Conservation (phyloP, 2,797 vertebrate genomes). For the Myioborus miniatus region DNA sequence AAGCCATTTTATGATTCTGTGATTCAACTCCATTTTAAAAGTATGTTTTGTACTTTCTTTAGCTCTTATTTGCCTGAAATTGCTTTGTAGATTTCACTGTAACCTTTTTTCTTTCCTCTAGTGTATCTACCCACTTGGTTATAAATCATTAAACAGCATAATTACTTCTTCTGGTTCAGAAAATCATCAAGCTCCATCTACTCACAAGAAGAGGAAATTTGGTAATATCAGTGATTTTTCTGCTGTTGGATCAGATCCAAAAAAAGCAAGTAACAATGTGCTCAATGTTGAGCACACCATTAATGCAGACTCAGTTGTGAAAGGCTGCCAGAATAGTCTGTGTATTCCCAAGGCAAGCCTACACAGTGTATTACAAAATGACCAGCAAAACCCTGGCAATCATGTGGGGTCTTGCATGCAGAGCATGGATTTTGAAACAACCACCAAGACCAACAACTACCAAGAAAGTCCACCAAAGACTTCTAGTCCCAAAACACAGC, state of each 20-base stretch:
- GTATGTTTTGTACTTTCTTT: neutral
- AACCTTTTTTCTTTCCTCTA: slow-evolving; percentile 64
- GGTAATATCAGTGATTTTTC: slow-evolving; percentile 12
- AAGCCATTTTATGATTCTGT: neutral
- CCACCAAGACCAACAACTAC: neutral
- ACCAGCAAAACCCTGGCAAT: neutral
- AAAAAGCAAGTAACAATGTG: slow-evolving; percentile 43
- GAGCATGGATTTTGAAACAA: slow-evolving; percentile 25
- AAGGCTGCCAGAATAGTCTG: neutral
- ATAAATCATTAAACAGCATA: slow-evolving; percentile 83
- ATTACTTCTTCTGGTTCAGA: slow-evolving; percentile 75
- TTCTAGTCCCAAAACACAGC: neutral
- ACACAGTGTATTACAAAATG: neutral
- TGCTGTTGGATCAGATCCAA: slow-evolving; percentile 40
- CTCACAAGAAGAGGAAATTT: slow-evolving; percentile 69
- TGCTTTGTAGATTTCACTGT: slow-evolving; percentile 23
- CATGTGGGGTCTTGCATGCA: neutral
- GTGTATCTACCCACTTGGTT: slow-evolving; percentile 96
- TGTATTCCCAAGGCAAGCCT: neutral
- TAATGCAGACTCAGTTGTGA: neutral
- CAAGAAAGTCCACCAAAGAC: neutral
- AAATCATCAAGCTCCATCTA: slow-evolving; percentile 40
- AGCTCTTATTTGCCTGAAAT: neutral
- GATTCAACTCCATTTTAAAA: neutral
- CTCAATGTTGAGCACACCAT: neutral